Evolutionary conservation across 1,140 invertebrate species (phyloP), one percentile per base, ranked within the genome.

Genomic region (Aphaenogaster rudis): DNA sequence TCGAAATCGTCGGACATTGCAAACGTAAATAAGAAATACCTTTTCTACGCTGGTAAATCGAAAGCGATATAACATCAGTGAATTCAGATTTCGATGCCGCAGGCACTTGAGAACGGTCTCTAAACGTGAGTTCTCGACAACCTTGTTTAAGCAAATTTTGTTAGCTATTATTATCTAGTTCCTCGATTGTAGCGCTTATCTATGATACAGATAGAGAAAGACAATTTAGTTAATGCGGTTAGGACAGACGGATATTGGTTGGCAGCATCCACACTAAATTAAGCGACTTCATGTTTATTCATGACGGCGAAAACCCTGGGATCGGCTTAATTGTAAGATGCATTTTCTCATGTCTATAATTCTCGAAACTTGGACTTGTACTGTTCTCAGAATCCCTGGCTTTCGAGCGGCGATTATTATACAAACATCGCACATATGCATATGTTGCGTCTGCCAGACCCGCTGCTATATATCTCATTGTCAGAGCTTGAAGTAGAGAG

Each of bases 281-380:
- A 69, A 81, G 17, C 36, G 36, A 59, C 48, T 71, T 13, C 64
- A 81, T 81, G 64, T 71, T 71, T 81, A 81, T 81, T 81, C 78
- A 81, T 42, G 48, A 71, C 15, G 15, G 21, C n/a, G 7, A 21
- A 42, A 54, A 42, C 2, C 36, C 48, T 11, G 15, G 45, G n/a
- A 54, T 45, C 52, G 11, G 7, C 17, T 50, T 28, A 28, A 28
- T 28, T 28, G 28, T 28, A 71, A 54, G 21, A 71, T 33, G 36
- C 48, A 54, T 71, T 81, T 81, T 81, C 64, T 54, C 36, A 9
- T 54, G 36, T 54, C 36, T 33, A 28, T 71, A 54, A 57, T 45
- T 57, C 36, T 54, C 48, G 48, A 54, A 69, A 54, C 48, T 54
- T 64, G 42, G 28, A 64, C 42, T 66, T 17, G 42, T 28, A 11